Percentiles rank a stretch among this genome's conserved stretches.
Evolutionary conservation across 2,113 vertebrate genomes (phyloP).

Genomic region (Coptodon bakossiorum): DNA sequence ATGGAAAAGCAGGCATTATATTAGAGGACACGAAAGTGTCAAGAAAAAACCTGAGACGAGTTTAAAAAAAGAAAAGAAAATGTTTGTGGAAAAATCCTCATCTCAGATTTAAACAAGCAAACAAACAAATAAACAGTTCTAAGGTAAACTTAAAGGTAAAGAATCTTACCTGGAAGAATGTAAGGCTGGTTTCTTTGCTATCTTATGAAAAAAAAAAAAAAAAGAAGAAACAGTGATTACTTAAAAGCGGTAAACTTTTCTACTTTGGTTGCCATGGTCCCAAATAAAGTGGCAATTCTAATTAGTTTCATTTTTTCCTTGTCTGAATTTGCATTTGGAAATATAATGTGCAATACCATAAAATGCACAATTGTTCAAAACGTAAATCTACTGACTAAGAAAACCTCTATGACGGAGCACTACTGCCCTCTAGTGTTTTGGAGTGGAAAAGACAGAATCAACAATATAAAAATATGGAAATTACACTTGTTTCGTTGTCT

Average conservation of each 20-base stretch:
- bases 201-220: neutral
- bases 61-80: neutral
- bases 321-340: neutral
- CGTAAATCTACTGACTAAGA: neutral
- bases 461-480: neutral
- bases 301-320: neutral
- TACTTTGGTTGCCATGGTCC: neutral
- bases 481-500: neutral
- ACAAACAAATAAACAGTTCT: neutral
- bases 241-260: neutral
- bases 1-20: slow-evolving; percentile 25
- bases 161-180: neutral
- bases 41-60: neutral
- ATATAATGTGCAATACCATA: neutral
- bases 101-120: neutral
- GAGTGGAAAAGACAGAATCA: neutral
- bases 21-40: slow-evolving; percentile 12
- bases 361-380: neutral
- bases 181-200: neutral
- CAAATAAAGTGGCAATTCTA: neutral
- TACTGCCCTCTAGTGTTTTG: slow-evolving; percentile 62
- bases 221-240: neutral
- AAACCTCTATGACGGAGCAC: slow-evolving; percentile 19
- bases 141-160: neutral
- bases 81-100: neutral